Evolutionary conservation across 2,113 vertebrate genomes (phyloP).

Genomic region (Neotragus pygmaeus): DNA sequence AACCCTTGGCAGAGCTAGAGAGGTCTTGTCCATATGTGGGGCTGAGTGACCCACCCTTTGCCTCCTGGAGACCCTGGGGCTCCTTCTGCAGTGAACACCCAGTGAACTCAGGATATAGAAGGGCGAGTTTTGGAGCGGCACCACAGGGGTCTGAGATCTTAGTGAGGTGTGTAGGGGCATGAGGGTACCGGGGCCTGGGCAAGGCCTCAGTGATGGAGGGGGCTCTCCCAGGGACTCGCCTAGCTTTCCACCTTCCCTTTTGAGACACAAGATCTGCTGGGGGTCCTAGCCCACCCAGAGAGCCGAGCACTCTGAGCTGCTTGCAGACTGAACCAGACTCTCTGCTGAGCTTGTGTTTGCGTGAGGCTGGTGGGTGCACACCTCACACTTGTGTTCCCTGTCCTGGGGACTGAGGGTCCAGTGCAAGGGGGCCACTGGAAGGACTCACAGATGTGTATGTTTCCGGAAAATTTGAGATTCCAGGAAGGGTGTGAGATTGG

Average conservation of each 20-base stretch:
- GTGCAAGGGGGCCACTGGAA: not conserved
- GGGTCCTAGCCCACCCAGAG: not conserved
- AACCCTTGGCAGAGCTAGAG: not conserved
- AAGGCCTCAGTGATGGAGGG: not conserved
- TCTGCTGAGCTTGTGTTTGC: not conserved
- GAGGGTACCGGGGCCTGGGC: not conserved
- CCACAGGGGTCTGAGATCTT: not conserved
- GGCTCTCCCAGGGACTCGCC: not conserved
- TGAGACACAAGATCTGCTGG: not conserved
- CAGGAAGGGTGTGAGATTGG: not conserved
- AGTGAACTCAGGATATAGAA: not conserved
- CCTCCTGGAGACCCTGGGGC: too few relatives aligned
- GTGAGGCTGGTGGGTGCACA: not conserved
- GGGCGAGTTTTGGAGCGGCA: not conserved
- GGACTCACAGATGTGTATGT: not conserved
- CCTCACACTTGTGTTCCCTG: not conserved
- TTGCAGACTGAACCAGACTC: not conserved
- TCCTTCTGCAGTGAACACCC: not conserved
- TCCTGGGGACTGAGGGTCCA: not conserved
- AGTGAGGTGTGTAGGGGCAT: not conserved
- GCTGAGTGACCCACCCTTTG: not conserved
- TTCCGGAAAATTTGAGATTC: not conserved
- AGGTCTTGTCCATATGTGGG: not conserved
- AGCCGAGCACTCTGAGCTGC: not conserved
- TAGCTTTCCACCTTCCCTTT: not conserved